Conservation (phyloP, 2,888 invertebrate species). For the Hybos culiciformis region DNA sequence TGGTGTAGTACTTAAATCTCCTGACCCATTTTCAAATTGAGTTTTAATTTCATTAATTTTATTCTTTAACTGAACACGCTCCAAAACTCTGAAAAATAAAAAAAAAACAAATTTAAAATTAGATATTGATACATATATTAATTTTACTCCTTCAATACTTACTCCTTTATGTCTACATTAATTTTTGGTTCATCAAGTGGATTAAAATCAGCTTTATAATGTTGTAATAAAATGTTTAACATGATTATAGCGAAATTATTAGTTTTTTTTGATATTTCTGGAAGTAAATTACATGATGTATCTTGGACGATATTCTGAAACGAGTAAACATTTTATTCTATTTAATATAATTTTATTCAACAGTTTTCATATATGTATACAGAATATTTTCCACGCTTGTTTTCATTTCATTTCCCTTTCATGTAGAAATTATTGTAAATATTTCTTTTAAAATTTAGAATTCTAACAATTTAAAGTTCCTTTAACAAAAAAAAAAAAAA, state of each 20-base stretch:
- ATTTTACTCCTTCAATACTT: background rate
- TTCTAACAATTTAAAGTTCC: background rate
- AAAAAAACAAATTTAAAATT: background rate
- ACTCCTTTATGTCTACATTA: slow-evolving; percentile 7
- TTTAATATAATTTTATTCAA: background rate
- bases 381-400: background rate
- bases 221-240: slow-evolving; percentile 11
- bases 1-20: too few species aligned
- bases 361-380: background rate
- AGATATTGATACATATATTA: background rate
- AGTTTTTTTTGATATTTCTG: slow-evolving; percentile 12
- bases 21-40: too few species aligned
- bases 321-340: background rate
- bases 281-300: slow-evolving; percentile 14
- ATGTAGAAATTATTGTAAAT: background rate
- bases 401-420: background rate
- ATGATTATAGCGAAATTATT: slow-evolving; percentile 10
- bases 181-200: slow-evolving; percentile 3
- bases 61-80: slow-evolving; percentile 2
- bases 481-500: background rate
- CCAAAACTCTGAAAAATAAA: background rate
- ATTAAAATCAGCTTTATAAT: slow-evolving; percentile 10
- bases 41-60: background rate
- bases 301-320: slow-evolving; percentile 12
- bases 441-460: background rate